Evolutionary conservation across 2,888 invertebrate species (phyloP), one percentile per base, ranked within the genome.

Genomic region (Ctenicera cuprea): DNA sequence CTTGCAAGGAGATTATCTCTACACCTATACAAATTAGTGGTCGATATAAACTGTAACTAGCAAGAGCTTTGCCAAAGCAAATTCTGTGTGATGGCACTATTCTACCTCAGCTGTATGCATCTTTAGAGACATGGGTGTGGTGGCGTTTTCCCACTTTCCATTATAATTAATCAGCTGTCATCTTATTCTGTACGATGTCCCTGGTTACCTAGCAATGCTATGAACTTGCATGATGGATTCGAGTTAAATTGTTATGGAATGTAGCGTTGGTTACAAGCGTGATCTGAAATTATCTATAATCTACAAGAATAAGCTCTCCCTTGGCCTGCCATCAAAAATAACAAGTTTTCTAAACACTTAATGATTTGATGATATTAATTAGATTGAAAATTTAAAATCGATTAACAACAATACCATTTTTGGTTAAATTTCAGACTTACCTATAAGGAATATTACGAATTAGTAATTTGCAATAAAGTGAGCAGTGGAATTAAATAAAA

Each of bases 161-260:
- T 41, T 52, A 63, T 70, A 70, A 70, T 70, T 70, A 70, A 70
- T 70, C 70, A 70, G 52, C 52, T 63, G 70, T 66, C 66, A 38
- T 50, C 64, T 64, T 64, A 64, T 66, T 66, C 66, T 22, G 54
- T 66, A 43, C 30, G 57, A 54, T 66, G 66, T 66, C 57, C 57
- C 43, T 66, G 57, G 66, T 66, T 57, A 66, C 66, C 37, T 66
- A 66, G 30, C 48, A 48, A 45, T 64, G 12, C 30, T 64, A 37
- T 37, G 64, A 62, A 50, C 64, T 48, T 30, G 11, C 26, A 64
- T 20, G 64, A 64, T 64, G 26, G 45, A 64, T 64, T 63, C 50
- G 43, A 45, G 48, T 64, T 64, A 64, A 48, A 22, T 38, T 61
- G 20, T 63, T 45, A 18, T 50, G 64, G 64, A 64, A 64, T 64